phyloP scores from a whole-genome alignment of 2,888 invertebrate species.

The Drosophila stalkeri region DNA sequence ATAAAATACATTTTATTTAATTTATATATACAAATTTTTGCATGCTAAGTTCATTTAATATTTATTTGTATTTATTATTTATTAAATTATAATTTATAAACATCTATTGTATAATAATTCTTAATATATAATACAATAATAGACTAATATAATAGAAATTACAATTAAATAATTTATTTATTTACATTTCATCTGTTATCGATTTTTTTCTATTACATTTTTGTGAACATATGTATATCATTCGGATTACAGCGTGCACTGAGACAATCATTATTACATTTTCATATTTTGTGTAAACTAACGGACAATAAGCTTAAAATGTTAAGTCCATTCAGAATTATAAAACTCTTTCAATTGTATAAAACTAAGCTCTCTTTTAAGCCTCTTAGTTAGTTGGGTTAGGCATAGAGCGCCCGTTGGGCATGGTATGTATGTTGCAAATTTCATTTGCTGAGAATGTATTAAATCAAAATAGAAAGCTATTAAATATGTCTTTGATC shows the following conservation, averaged over 20 bases:
- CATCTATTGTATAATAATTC: no score
- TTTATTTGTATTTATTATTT: no score
- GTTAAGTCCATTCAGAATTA: background rate
- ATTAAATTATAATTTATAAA: no score
- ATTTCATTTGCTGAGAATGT: constrained; percentile 24
- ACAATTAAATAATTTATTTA: no score
- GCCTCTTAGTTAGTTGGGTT: constrained; percentile 29
- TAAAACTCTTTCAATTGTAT: background rate
- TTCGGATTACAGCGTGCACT: background rate
- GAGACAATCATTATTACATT: background rate
- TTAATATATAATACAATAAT: no score
- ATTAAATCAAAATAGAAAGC: constrained; percentile 33
- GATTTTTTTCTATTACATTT: background rate
- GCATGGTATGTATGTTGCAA: background rate
- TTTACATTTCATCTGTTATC: background rate
- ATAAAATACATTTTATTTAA: no score
- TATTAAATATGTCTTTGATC: constrained; percentile 62
- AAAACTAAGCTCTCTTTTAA: constrained; percentile 23
- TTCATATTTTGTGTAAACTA: background rate
- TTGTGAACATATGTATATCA: background rate
- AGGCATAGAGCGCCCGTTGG: background rate
- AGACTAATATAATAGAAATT: no score
- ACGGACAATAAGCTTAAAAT: background rate
- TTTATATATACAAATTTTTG: no score
- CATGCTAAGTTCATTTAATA: no score